These are phyloP conservation scores for Creontiades dilutus DNA, from an alignment of 2,888 invertebrate species.

Conservation along the genomic window DNA sequence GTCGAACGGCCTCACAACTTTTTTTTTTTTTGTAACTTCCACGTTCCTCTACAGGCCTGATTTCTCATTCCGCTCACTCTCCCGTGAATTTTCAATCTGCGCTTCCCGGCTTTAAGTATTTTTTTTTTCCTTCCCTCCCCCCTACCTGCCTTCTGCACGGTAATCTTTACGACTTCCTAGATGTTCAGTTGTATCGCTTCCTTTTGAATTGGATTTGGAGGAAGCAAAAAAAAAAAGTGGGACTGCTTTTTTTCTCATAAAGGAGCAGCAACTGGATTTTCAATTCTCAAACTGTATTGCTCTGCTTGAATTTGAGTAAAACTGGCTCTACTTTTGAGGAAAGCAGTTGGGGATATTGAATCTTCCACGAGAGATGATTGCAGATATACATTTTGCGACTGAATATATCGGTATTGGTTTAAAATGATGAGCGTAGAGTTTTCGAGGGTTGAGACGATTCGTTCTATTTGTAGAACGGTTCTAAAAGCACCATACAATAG, in stretches of 20 bases:
- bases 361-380: too few species aligned
- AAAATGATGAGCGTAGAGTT: too few species aligned
- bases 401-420: too few species aligned
- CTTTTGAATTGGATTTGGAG: background rate
- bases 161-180: slow-evolving; percentile 5
- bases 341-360: too few species aligned
- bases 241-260: background rate
- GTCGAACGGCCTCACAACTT: slow-evolving; percentile 39
- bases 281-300: too few species aligned
- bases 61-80: slow-evolving; percentile 58
- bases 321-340: too few species aligned
- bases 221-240: background rate
- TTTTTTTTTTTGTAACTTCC: background rate
- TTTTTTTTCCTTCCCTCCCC: background rate
- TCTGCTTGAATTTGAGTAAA: too few species aligned
- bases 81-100: slow-evolving; percentile 56
- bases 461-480: too few species aligned
- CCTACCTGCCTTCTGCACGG: background rate
- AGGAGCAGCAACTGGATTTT: too few species aligned
- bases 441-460: too few species aligned
- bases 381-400: too few species aligned
- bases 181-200: slow-evolving; percentile 20
- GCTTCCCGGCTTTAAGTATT: background rate
- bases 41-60: slow-evolving; percentile 29
- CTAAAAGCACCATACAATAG: too few species aligned